Evolutionary conservation across 2,888 invertebrate species (phyloP).

Genomic region (Axea sp.): DNA sequence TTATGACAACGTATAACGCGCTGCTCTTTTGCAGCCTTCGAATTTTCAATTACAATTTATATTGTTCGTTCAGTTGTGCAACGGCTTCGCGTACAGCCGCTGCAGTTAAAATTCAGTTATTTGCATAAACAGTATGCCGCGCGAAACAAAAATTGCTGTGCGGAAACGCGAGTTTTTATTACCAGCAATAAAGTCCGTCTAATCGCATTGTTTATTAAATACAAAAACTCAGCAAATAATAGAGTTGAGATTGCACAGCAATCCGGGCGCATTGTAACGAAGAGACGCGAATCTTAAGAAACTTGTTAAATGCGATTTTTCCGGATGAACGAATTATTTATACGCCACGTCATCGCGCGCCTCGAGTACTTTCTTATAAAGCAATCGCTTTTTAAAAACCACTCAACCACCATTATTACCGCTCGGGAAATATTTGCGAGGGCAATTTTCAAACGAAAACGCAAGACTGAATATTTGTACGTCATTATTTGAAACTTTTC

Average conservation of each 20-base stretch:
- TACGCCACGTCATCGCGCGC: too few species aligned
- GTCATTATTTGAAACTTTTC: too few species aligned
- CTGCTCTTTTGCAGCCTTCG: conserved; percentile 9
- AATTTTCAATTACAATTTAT: conserved; percentile 40
- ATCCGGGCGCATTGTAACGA: not conserved
- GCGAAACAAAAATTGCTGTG: conserved; percentile 16
- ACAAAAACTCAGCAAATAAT: conserved; percentile 16
- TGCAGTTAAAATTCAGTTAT: conserved; percentile 32
- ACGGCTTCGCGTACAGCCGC: not conserved
- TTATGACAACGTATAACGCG: conserved; percentile 28
- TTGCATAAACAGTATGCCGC: conserved; percentile 33
- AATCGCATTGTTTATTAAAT: conserved; percentile 21
- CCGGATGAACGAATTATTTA: too few species aligned
- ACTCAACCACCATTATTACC: too few species aligned
- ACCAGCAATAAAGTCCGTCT: conserved; percentile 19
- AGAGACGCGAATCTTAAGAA: too few species aligned
- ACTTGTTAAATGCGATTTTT: too few species aligned
- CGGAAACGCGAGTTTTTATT: conserved; percentile 25
- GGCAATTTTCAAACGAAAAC: too few species aligned
- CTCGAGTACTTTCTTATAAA: too few species aligned
- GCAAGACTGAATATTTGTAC: too few species aligned
- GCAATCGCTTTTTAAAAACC: too few species aligned
- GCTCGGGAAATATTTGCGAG: too few species aligned
- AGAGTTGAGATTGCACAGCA: not conserved
- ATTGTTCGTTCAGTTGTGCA: conserved; percentile 15